Conservation (phyloP, 2,888 invertebrate species). For the Nomada ruficornis region DNA sequence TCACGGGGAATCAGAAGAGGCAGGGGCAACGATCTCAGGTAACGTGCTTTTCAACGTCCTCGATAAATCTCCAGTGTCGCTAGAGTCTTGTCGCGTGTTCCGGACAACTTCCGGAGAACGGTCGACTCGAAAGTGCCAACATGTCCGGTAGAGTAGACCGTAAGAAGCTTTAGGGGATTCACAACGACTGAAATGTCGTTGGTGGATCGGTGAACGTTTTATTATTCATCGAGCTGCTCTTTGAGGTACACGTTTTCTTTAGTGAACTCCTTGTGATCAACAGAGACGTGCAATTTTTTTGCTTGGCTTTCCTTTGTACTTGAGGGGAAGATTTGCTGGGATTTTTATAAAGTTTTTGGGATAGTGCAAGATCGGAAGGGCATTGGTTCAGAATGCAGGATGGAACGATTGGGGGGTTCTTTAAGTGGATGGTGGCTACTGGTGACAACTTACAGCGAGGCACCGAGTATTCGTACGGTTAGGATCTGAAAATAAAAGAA, state of each 20-base stretch:
- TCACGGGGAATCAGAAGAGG: conserved; percentile 85
- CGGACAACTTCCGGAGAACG: not conserved
- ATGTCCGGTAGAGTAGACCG: not conserved
- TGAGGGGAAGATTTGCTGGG: not conserved
- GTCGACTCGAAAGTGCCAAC: not conserved
- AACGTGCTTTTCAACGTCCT: conserved; percentile 64
- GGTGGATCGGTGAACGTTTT: conserved; percentile 12
- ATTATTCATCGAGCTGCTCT: conserved; percentile 21
- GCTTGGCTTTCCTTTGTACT: too few relatives aligned
- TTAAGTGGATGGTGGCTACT: not conserved
- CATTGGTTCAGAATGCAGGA: not conserved
- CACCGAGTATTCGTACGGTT: too few relatives aligned
- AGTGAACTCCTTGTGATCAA: conserved; percentile 16
- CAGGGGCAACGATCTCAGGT: conserved; percentile 87
- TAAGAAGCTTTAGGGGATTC: not conserved
- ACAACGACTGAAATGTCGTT: not conserved
- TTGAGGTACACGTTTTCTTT: not conserved
- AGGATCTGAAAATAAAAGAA: too few relatives aligned
- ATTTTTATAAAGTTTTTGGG: not conserved
- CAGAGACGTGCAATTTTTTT: not conserved
- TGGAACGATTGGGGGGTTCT: not conserved
- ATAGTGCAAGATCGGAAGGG: not conserved
- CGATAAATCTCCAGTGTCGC: not conserved
- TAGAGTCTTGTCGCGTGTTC: not conserved
- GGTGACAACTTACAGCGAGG: not conserved